These are phyloP conservation scores for Thermophis baileyi DNA, from an alignment of 2,113 vertebrate species.

Conservation along the genomic window DNA sequence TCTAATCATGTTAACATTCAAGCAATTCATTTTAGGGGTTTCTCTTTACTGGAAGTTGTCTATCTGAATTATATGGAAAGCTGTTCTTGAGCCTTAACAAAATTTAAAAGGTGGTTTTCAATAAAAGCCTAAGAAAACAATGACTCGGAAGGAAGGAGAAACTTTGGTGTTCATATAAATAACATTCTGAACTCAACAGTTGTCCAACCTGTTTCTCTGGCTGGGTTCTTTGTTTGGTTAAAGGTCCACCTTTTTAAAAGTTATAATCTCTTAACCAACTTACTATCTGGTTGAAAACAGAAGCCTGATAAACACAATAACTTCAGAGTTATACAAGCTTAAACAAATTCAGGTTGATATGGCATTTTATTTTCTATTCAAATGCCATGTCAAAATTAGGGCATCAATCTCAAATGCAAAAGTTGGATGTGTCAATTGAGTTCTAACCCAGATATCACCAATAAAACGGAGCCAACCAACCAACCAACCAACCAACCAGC, in stretches of 20 bases:
- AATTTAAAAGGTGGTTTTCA: background rate
- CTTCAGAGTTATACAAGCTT: background rate
- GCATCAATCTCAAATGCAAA: background rate
- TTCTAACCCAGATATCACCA: background rate
- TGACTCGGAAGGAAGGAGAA: background rate
- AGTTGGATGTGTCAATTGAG: background rate
- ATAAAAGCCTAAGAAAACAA: background rate
- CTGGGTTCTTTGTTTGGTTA: background rate
- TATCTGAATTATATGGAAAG: background rate
- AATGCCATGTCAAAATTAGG: background rate
- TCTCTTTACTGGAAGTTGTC: background rate
- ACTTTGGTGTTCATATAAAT: slow-evolving; percentile 23
- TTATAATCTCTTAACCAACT: background rate
- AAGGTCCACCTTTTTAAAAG: background rate
- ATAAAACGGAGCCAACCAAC: background rate
- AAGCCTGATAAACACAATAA: background rate
- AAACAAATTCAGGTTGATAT: background rate
- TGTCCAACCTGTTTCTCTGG: slow-evolving; percentile 48
- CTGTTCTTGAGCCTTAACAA: background rate
- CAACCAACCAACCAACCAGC: background rate
- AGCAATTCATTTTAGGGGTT: background rate
- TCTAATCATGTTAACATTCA: background rate
- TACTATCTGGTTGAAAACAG: slow-evolving; percentile 1
- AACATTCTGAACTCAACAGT: slow-evolving; percentile 24
- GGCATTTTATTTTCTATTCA: background rate